Evolutionary conservation across 2,113 vertebrate species (phyloP).

Genomic region (Pluvianellus socialis): DNA sequence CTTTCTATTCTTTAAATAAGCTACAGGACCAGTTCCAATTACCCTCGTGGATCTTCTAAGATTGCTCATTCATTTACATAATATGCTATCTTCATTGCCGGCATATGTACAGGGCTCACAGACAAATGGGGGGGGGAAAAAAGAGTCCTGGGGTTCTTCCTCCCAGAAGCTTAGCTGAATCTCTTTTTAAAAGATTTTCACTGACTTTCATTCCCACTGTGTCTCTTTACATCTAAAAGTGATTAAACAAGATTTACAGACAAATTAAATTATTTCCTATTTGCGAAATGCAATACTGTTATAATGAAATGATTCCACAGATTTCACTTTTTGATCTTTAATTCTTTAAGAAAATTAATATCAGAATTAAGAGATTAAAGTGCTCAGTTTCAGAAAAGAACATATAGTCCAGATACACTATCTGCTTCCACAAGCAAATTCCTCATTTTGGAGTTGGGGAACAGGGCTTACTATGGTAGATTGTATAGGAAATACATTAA

Average conservation of each 20-base stretch:
- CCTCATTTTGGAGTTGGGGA: neutral
- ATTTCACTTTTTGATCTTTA: constrained; percentile 24
- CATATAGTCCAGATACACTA: neutral
- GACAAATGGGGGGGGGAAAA: neutral
- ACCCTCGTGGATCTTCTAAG: neutral
- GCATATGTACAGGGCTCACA: neutral
- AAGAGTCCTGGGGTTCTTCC: neutral
- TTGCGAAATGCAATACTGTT: neutral
- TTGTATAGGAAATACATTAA: neutral
- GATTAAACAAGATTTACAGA: constrained; percentile 6
- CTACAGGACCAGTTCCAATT: neutral
- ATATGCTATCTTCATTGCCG: neutral
- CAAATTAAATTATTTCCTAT: constrained; percentile 9
- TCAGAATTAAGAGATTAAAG: constrained; percentile 17
- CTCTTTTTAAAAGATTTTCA: neutral
- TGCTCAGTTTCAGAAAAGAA: neutral
- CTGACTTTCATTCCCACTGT: neutral
- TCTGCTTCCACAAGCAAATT: neutral
- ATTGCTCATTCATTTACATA: constrained; percentile 16
- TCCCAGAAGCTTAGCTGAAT: neutral
- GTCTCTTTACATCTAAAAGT: neutral
- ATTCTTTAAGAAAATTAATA: constrained; percentile 17
- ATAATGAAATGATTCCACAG: neutral
- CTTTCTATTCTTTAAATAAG: neutral
- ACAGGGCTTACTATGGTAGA: neutral